A percentile compares a stretch with the other conserved stretches of the same genome.
These are phyloP conservation scores for Paradisaea rubra DNA, from an alignment of 2,113 vertebrate genomes.

Conservation along the genomic window DNA sequence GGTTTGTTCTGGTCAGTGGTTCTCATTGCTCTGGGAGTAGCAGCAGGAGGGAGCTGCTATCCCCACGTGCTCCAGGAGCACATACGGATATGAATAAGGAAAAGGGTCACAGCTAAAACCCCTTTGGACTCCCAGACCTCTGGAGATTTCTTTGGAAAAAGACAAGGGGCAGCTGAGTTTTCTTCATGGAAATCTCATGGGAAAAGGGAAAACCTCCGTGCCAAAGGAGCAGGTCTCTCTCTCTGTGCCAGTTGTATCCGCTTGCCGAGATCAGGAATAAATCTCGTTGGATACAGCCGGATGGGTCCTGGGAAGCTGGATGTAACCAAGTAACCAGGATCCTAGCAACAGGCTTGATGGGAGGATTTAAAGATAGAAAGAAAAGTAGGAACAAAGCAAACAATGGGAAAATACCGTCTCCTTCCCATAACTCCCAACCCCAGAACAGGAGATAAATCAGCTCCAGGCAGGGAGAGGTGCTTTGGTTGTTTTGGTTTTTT, in stretches of 20 bases:
- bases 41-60: background rate
- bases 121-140: background rate
- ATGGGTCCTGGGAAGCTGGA: background rate
- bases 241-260: background rate
- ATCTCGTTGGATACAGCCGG: background rate
- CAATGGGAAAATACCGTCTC: background rate
- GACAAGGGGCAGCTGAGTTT: background rate
- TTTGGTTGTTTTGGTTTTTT: background rate
- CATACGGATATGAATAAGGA: background rate
- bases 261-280: background rate
- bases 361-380: conserved; percentile 24
- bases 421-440: background rate
- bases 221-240: background rate
- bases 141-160: background rate
- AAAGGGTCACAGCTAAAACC: background rate
- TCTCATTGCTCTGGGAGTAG: background rate
- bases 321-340: conserved; percentile 18
- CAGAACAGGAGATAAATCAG: background rate
- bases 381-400: background rate
- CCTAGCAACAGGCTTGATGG: conserved; percentile 28
- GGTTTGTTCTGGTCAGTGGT: background rate
- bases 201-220: background rate
- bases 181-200: background rate
- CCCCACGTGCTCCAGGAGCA: background rate
- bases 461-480: background rate